Percentiles rank a stretch among this genome's conserved stretches.
These are phyloP conservation scores for Mnemiopsis leidyi DNA, from an alignment of 37 sponge, comb jelly and placozoan genomes.

Conservation along the genomic window DNA sequence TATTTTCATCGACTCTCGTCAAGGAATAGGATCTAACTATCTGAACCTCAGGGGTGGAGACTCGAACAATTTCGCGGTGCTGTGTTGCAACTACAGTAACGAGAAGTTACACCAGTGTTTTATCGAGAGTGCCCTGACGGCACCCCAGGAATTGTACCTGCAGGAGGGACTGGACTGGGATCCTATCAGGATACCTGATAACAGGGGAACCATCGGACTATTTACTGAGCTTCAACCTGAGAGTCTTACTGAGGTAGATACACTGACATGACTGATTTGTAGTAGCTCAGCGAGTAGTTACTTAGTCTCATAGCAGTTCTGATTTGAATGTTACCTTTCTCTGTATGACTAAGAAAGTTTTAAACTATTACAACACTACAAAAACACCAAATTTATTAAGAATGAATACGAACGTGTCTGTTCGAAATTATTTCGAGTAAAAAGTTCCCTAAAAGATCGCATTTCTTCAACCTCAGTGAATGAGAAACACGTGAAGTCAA, in stretches of 20 bases:
- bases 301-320: not conserved
- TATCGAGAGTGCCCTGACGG: not conserved
- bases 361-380: no score
- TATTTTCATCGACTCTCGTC: no score
- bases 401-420: no score
- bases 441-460: no score
- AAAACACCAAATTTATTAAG: no score
- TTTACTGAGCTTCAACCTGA: conserved; percentile 42
- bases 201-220: not conserved
- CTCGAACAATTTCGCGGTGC: conserved; percentile 14
- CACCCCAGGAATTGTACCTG: conserved; percentile 32
- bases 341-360: no score
- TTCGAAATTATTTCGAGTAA: no score
- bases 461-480: no score
- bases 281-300: not conserved
- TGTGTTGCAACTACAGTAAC: conserved; percentile 21
- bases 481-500: no score
- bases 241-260: conserved; percentile 16
- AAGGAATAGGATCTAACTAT: not conserved
- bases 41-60: not conserved
- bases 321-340: no score
- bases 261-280: no score
- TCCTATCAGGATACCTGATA: conserved; percentile 44
- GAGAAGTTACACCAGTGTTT: conserved; percentile 8
- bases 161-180: conserved; percentile 59